Base-by-base conservation (phyloP, 2,797 vertebrate genomes). In the Esox masquinongy region DNA sequence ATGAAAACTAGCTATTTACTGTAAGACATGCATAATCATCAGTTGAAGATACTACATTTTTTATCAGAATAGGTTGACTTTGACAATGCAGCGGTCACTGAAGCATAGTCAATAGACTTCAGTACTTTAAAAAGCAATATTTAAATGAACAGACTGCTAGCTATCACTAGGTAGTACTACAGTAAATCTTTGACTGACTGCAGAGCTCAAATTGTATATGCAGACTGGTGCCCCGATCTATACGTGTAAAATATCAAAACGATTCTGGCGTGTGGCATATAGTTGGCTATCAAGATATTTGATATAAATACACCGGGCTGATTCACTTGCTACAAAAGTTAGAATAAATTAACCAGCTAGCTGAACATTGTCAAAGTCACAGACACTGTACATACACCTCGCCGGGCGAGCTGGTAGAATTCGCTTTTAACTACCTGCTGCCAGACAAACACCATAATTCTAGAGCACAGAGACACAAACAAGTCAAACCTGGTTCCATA, bases 301-400 rank as follows among this genome's bases (percentile, higher is more conserved):
- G 26, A 59, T 59, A 6, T 14, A 22, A 61, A n/a, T n/a, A 11
- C 43, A 47, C 2, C 5, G 9, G 39, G 15, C 11, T 47, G 34
- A 64, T n/a, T 51, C 26, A 68, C 17, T 31, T 24, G 26, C 66
- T 69, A 22, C 43, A 5, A 19, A 26, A 26, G 49, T n/a, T 63
- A 43, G 14, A 26, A 50, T 19, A 29, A 15, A 9, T 36, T 47
- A 47, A n/a, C 24, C 9, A n/a, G 56, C 16, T 67, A 34, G 64
- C 64, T 34, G 5, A 29, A 26, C 24, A 0, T 72, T 85, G 83
- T 91, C 91, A 92, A 92, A 91, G 92, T 92, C 83, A 72, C 73
- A 79, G 84, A 1, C 6, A 11, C 43, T 11, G 43, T 47, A 47
- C 85, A 80, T 26, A 80, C 80, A 8, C 69, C 47, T 17, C 68